Base-by-base conservation (phyloP, 2,113 vertebrate species). In the Chauna torquata region DNA sequence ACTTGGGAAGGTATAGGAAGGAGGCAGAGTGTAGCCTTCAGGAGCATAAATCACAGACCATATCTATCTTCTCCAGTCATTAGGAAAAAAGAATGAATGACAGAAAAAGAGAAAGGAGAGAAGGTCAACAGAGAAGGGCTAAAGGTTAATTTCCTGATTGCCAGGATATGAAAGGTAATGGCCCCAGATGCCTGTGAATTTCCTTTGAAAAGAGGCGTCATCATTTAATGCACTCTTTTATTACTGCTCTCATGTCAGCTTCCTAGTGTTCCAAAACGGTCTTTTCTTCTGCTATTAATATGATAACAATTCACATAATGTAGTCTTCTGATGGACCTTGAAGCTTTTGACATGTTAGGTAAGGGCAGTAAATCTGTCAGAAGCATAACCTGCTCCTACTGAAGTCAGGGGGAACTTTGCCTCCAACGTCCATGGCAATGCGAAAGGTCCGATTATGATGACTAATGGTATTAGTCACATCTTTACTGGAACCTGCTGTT, bases 391-490 rank as follows among this genome's bases (percentile, higher is more conserved):
- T 72, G 11, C 59, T 79, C 57, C 66, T 52, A 44, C 65, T 65
- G 61, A 89, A 92, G 84, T 89, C 59, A 87, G 44, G 0, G 0
- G 82, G 90, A 96, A 45, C 82, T 80, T 86, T 87, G 94, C 66
- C 89, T 87, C 66, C 1, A 3, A 42, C 70, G 83, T 34, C 95
- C 52, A 32, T 11, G 66, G 50, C 1, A 2, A 7, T 49, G 79
- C 1, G 0, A 59, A 94, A 88, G 74, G 89, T 77, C 87, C 42
- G 1, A 20, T 71, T 79, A 71, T 59, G 77, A 94, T 97, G 97
- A 97, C 71, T 97, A 97, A 95, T 30, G 47, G 64, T 50, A 97
- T 97, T 96, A 91, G 62, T 97, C 97, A 96, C 91, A 74, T 92
- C 92, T 94, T 96, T 97, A 85, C 93, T 49, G 97, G 94, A 97